Conservation (phyloP, 2,888 invertebrate species). For the Heliconius sara region DNA sequence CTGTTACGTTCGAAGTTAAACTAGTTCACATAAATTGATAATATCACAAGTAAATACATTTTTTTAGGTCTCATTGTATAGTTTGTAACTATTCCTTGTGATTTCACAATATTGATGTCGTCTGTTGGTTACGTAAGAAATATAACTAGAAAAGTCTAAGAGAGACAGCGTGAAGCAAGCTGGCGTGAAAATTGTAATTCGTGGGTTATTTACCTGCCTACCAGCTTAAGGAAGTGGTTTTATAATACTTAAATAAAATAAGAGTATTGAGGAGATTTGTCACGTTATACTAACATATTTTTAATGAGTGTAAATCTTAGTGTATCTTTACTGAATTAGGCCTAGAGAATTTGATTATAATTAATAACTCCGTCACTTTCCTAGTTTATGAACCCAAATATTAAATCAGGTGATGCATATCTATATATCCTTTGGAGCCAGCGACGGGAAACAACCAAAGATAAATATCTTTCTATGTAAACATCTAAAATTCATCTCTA, state of each 20-base stretch:
- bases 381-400: too few species aligned
- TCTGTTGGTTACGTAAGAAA: constrained; percentile 59
- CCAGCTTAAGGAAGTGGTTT: constrained; percentile 42
- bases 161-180: constrained; percentile 63
- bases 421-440: background rate
- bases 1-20: background rate
- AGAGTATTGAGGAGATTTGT: background rate
- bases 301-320: background rate
- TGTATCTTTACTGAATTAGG: background rate
- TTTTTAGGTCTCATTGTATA: constrained; percentile 22
- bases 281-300: background rate
- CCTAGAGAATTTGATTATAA: background rate
- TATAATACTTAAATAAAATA: background rate
- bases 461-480: too few species aligned
- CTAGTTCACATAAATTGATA: constrained; percentile 14
- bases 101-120: constrained; percentile 17
- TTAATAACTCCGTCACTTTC: background rate
- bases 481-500: too few species aligned
- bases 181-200: constrained; percentile 68
- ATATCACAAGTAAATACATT: background rate
- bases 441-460: background rate
- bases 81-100: background rate
- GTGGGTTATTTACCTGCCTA: constrained; percentile 56
- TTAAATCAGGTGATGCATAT: background rate
- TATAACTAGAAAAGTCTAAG: constrained; percentile 63